These are phyloP conservation scores for Pseudoatta argentina DNA, from an alignment of 1,140 invertebrate species.

Conservation along the genomic window DNA sequence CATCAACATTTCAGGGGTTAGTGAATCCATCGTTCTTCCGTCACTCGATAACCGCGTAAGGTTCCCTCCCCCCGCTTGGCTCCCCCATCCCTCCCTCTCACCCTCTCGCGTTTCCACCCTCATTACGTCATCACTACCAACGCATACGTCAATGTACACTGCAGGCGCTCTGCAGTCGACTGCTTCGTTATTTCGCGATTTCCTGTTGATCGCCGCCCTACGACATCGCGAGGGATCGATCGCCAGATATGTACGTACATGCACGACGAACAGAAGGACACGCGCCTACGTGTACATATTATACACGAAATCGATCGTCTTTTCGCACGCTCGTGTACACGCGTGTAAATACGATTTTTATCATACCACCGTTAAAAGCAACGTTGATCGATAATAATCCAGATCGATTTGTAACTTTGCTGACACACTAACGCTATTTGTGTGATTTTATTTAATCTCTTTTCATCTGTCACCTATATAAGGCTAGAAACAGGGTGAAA, in stretches of 20 bases:
- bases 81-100: neutral
- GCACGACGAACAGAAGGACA: slow-evolving; percentile 19
- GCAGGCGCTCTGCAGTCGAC: slow-evolving; percentile 59
- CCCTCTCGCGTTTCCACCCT: slow-evolving; percentile 50
- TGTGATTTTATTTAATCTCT: slow-evolving; percentile 7
- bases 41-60: slow-evolving; percentile 60
- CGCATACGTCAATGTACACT: slow-evolving; percentile 62
- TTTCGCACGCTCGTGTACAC: neutral
- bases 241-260: slow-evolving; percentile 13
- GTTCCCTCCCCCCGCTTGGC: neutral
- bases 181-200: slow-evolving; percentile 64
- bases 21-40: slow-evolving; percentile 55
- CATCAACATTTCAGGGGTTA: slow-evolving; percentile 45
- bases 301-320: slow-evolving; percentile 22
- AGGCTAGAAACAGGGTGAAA: slow-evolving; percentile 1
- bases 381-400: slow-evolving; percentile 60
- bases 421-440: slow-evolving; percentile 34
- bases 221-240: slow-evolving; percentile 51
- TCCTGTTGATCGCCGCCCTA: slow-evolving; percentile 56
- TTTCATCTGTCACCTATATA: neutral
- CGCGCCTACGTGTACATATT: neutral
- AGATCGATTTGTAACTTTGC: slow-evolving; percentile 55
- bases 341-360: neutral
- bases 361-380: slow-evolving; percentile 27
- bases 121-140: slow-evolving; percentile 63